These are phyloP conservation scores for Oncorhynchus tshawytscha DNA, from an alignment of 2,113 vertebrate species.

Conservation along the genomic window DNA sequence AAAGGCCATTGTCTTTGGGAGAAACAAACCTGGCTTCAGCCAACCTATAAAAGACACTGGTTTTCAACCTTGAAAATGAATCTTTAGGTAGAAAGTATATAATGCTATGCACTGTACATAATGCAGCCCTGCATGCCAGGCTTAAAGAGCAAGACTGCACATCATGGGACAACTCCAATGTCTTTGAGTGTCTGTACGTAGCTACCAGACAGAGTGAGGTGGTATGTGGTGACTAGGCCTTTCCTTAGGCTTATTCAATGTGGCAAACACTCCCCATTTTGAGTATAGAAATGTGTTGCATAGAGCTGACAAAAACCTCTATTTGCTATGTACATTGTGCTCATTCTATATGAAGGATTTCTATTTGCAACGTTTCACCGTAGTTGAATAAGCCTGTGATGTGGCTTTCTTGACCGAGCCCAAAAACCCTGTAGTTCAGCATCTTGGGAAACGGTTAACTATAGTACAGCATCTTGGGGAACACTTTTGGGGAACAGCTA, in stretches of 20 bases:
- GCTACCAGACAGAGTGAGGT: neutral
- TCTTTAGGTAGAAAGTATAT: neutral
- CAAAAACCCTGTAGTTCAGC: neutral
- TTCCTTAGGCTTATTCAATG: neutral
- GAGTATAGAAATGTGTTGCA: neutral
- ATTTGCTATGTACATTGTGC: neutral
- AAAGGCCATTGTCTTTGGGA: conserved; percentile 23
- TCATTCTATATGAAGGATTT: neutral
- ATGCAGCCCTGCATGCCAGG: neutral
- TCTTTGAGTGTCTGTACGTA: neutral
- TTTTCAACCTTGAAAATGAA: neutral
- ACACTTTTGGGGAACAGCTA: conserved; percentile 10
- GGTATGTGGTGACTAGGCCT: neutral
- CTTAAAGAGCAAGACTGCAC: neutral
- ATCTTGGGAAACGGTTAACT: no score
- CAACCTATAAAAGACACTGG: neutral
- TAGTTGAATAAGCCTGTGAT: neutral
- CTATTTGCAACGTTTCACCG: neutral
- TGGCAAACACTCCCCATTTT: neutral
- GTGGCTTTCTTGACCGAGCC: neutral
- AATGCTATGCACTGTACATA: neutral
- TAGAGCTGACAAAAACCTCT: neutral
- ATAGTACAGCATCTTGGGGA: no score
- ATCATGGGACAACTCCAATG: neutral
- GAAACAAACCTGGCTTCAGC: neutral